phyloP scores from a whole-genome alignment of 2,797 vertebrate species.

The Leptatherina wallacei region DNA sequence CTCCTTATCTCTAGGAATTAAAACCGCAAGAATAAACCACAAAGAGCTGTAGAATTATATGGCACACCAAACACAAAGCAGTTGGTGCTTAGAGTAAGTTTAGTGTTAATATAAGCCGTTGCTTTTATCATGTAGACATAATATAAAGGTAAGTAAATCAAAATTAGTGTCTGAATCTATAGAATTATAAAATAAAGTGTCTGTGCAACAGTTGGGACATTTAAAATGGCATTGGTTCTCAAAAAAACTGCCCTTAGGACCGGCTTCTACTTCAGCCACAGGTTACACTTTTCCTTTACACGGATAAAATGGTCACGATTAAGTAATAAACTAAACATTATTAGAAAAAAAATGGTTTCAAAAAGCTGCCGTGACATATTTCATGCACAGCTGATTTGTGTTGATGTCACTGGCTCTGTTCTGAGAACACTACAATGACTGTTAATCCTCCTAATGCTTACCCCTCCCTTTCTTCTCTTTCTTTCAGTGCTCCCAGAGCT shows the following conservation, averaged over 20 bases:
- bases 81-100: slow-evolving; percentile 2
- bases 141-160: background rate
- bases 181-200: slow-evolving; percentile 15
- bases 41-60: slow-evolving; percentile 22
- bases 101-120: background rate
- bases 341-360: slow-evolving; percentile 58
- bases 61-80: slow-evolving; percentile 17
- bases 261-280: slow-evolving; percentile 37
- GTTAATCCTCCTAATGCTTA: slow-evolving; percentile 71
- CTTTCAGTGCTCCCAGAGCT: slow-evolving; percentile 53
- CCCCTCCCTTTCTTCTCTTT: slow-evolving; percentile 47
- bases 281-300: slow-evolving; percentile 25
- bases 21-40: slow-evolving; percentile 48
- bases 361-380: slow-evolving; percentile 68
- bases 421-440: slow-evolving; percentile 64
- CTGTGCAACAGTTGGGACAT: background rate
- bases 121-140: background rate
- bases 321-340: slow-evolving; percentile 54
- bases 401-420: slow-evolving; percentile 68
- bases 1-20: slow-evolving; percentile 70
- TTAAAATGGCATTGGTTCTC: slow-evolving; percentile 5
- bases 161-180: background rate
- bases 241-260: slow-evolving; percentile 20
- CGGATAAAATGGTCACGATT: slow-evolving; percentile 61
- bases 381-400: slow-evolving; percentile 62